phyloP scores from a whole-genome alignment of 2,113 vertebrate genomes.

The Delphinus delphis region DNA sequence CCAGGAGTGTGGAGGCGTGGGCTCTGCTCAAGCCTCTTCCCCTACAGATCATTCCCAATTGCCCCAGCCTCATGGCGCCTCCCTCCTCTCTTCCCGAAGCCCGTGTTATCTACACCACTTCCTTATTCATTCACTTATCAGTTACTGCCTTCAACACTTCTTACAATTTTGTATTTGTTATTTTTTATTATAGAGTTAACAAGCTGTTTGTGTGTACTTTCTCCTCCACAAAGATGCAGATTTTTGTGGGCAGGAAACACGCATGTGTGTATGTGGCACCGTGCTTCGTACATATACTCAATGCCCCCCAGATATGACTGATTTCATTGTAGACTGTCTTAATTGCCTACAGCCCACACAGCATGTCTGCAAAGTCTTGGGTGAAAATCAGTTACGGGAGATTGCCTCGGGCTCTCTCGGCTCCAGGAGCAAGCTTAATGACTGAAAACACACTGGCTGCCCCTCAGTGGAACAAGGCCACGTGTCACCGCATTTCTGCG shows the following conservation, averaged over 20 bases:
- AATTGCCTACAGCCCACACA: slow-evolving; percentile 46
- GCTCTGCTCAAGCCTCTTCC: neutral
- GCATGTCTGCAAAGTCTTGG: neutral
- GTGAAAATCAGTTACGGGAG: slow-evolving; percentile 42
- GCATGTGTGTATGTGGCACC: neutral
- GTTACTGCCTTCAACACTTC: neutral
- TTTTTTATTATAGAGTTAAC: neutral
- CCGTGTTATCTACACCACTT: neutral
- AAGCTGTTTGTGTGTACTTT: neutral
- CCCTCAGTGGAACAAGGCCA: neutral
- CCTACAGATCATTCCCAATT: neutral
- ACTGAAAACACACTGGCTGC: slow-evolving; percentile 26
- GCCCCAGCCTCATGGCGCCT: rapidly evolving
- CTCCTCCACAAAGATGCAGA: neutral
- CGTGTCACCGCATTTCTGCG: neutral
- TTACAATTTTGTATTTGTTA: neutral
- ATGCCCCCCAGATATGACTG: neutral
- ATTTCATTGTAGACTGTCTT: slow-evolving; percentile 16
- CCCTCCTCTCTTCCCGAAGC: neutral
- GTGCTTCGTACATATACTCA: slow-evolving; percentile 5
- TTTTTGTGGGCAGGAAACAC: neutral
- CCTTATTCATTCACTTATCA: neutral
- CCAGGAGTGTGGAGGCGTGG: rapidly evolving
- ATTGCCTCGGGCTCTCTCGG: neutral
- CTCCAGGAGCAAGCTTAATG: slow-evolving; percentile 42